Evolutionary conservation across 2,888 invertebrate species (phyloP), one percentile per base, ranked within the genome.

Genomic region (Limnephilus marmoratus): DNA sequence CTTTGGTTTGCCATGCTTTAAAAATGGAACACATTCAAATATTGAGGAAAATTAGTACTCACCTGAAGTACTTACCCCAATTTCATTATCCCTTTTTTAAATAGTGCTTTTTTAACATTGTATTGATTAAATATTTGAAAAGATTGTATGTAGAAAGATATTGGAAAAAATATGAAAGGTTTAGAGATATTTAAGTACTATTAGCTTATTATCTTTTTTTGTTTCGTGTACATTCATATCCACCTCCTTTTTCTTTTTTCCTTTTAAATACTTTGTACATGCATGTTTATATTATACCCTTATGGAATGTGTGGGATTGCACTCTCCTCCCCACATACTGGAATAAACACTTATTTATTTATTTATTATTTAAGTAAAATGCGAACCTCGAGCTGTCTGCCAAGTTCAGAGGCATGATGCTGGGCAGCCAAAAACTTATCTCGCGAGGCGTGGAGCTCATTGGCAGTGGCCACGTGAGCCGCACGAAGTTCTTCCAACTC

Each of bases 341-440:
- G n/a, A n/a, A n/a, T n/a, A n/a, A n/a, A n/a, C n/a, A n/a, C n/a
- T n/a, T n/a, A n/a, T n/a, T n/a, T n/a, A n/a, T n/a, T n/a, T n/a
- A n/a, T n/a, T n/a, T n/a, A n/a, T n/a, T 24, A 29, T 29, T 41
- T n/a, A n/a, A 87, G 41, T 53, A 90, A 81, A 87, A 90, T 53
- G 91, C 94, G 90, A 93, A 95, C 96, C 94, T 96, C 97, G 93
- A 97, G 95, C 94, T 97, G 96, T 94, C 96, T 95, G 93, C 95
- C 95, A 93, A 96, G 95, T 82, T 96, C 96, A 92, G 95, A 95
- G 87, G 96, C 95, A 93, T 96, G 96, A 91, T 96, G 96, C 93
- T 96, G 95, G 92, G 96, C 96, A 93, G 96, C 95, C 90, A 96
- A 96, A 93, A 95, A 95, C 92, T 95, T 95, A 91, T 94, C 94